Base-by-base conservation (phyloP, 2,888 invertebrate genomes). In the Yponomeuta sedellus region DNA sequence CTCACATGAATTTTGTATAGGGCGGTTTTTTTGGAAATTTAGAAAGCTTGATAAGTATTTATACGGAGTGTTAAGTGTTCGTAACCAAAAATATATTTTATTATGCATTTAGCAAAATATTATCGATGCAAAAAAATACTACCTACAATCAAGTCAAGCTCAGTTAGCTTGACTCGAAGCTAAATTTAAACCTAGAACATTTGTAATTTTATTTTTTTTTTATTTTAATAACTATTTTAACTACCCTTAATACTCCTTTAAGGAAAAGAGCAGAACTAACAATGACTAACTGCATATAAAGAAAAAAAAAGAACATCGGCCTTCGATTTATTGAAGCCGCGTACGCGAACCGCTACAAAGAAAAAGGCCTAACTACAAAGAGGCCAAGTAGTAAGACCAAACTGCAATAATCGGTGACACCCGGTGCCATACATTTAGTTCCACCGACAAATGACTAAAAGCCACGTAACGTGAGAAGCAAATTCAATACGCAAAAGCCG, bases 1-100 rank as follows among this genome's bases (percentile, higher is more conserved):
- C 63, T 64, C 61, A 64, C 64, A 65, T 52, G 63, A 65, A 69
- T 70, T 67, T 65, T 34, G 52, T 25, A 56, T 34, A 64, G 28
- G 11, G 16, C 34, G 16, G 34, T 1, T 61, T 61, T 28, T 28
- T 59, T 59, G 5, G 1, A 19, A 22, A 22, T 20, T 59, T 11
- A 22, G 58, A 58, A 58, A 58, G 19, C 20, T 58, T 19, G 8
- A 10, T 22, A 22, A 1, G 20, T 52, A 52, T 16, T 16, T 52
- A 4, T 16, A 6, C 5, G 34, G 8, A 34, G 0, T 34, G 6
- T 34, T 34, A 34, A 1, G 34, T 34, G 34, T 34, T 34, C 10
- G 8, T 34, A 34, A 34, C 6, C 1, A 6, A 6, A 34, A 34
- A 34, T 34, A 34, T 0, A 28, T 28, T 4, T 28, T 1, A 34